These are phyloP conservation scores for Himalopsyche kuldschensis DNA, from an alignment of 2,888 invertebrate species.

Conservation along the genomic window DNA sequence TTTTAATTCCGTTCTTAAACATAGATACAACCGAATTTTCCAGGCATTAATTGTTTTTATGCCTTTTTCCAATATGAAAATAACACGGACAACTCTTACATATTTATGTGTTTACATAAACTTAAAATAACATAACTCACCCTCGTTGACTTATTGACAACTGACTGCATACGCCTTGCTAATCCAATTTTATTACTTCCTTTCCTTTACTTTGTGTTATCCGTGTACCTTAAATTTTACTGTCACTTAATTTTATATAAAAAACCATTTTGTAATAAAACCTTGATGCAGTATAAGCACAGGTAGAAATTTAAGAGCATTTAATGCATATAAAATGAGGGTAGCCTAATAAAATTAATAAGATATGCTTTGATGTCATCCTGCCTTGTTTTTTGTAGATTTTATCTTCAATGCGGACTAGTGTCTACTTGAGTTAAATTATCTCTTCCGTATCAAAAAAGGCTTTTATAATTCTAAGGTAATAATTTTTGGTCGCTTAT, in stretches of 20 bases:
- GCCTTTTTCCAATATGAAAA: no score
- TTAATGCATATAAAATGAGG: slow-evolving; percentile 1
- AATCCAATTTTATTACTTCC: neutral
- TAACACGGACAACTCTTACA: no score
- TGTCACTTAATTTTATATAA: neutral
- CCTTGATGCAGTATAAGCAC: neutral
- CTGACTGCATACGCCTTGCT: neutral
- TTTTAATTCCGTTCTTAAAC: no score
- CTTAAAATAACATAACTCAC: neutral
- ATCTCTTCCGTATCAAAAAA: neutral
- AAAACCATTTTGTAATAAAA: neutral
- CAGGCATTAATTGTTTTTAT: no score
- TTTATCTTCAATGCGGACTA: neutral
- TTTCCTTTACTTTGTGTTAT: neutral
- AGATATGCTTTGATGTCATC: neutral
- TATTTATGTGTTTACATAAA: neutral
- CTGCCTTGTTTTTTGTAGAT: neutral
- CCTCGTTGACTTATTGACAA: neutral
- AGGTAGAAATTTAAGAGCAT: neutral
- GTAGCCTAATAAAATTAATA: neutral
- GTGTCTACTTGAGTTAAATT: neutral
- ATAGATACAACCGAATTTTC: no score
- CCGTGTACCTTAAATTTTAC: neutral
- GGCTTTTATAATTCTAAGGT: neutral
- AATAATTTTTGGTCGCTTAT: no score